Evolutionary conservation across 2,113 vertebrate species (phyloP).

Genomic region (Malaclemys terrapin): DNA sequence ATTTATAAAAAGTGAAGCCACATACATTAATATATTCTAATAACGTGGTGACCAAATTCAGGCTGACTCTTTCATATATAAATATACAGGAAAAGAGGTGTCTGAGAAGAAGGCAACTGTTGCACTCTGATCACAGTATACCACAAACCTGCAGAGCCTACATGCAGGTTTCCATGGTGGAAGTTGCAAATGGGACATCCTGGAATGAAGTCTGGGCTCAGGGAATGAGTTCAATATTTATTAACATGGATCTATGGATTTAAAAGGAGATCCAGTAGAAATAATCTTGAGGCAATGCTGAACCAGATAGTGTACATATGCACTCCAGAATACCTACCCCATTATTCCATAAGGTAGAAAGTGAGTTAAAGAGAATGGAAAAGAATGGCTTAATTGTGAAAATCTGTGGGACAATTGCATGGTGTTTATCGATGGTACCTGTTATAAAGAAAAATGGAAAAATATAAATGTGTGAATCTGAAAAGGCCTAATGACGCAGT

Average conservation of each 20-base stretch:
- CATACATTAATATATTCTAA: slow-evolving; percentile 38
- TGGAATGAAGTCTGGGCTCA: background rate
- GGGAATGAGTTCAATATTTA: background rate
- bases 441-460: too few species aligned
- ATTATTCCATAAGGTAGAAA: too few species aligned
- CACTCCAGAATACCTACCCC: too few species aligned
- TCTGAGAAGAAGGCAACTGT: background rate
- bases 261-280: too few species aligned
- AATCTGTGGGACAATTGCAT: too few species aligned
- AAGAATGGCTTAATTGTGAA: too few species aligned
- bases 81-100: background rate
- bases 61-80: background rate
- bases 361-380: too few species aligned
- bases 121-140: background rate
- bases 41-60: background rate
- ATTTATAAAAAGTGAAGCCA: slow-evolving; percentile 51
- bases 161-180: background rate
- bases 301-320: too few species aligned
- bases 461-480: too few species aligned
- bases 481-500: too few species aligned
- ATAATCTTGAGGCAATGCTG: too few species aligned
- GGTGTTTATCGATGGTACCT: too few species aligned
- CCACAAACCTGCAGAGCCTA: background rate
- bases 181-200: background rate
- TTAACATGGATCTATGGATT: background rate